Evolutionary conservation across 1,140 invertebrate species (phyloP).

Genomic region (Chlorops oryzae): DNA sequence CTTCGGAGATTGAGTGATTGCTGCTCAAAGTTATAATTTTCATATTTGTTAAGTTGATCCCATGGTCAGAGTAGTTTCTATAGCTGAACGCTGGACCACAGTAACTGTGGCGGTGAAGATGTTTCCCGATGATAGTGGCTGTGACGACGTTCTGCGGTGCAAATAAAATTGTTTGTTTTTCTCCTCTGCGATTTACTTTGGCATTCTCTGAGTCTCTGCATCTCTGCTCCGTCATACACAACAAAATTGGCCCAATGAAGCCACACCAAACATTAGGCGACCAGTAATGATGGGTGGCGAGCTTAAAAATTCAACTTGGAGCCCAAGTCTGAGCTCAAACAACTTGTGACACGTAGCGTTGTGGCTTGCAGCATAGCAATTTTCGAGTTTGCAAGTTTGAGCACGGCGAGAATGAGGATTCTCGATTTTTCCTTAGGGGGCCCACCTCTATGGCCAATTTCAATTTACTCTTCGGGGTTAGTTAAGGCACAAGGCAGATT

Average conservation of each 20-base stretch:
- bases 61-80: too few species aligned
- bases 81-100: too few species aligned
- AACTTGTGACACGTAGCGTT: too few species aligned
- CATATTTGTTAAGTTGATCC: slow-evolving; percentile 44
- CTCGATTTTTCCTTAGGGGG: too few species aligned
- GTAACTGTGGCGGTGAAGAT: too few species aligned
- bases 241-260: slow-evolving; percentile 15
- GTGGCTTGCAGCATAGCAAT: slow-evolving; percentile 5
- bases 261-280: slow-evolving; percentile 13
- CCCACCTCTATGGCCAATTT: too few species aligned
- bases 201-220: not conserved
- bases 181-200: slow-evolving; percentile 12
- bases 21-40: slow-evolving; percentile 49
- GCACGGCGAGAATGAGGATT: too few species aligned
- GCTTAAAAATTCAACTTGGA: too few species aligned
- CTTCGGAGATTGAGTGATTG: slow-evolving; percentile 48
- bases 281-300: slow-evolving; percentile 17
- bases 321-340: too few species aligned
- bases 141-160: slow-evolving; percentile 13
- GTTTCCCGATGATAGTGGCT: too few species aligned
- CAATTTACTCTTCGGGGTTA: slow-evolving; percentile 24
- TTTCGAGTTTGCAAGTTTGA: slow-evolving; percentile 11
- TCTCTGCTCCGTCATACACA: not conserved
- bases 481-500: not conserved
- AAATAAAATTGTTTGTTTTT: slow-evolving; percentile 21